Base-by-base conservation (phyloP, 2,888 invertebrate species). In the Tupiocoris notatus region DNA sequence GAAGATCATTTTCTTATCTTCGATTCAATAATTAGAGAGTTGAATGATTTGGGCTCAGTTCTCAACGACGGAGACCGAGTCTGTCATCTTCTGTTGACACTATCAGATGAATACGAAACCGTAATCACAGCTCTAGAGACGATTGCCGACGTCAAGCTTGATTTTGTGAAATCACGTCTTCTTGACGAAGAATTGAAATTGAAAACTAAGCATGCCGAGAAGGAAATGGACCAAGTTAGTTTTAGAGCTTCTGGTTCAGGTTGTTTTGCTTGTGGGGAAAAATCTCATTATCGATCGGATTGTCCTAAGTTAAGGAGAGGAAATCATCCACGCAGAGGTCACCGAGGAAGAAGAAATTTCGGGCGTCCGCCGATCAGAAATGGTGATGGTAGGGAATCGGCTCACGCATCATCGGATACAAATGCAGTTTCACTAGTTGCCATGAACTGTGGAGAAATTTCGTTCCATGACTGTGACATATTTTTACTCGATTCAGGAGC, bases 71-170 rank as follows among this genome's bases (percentile, higher is more conserved):
- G 61, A 0, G 71, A 78, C 54, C 65, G 65, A 17, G 76, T 79
- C 20, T 68, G 76, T 12, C 77, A 76, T 66, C 65, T 77, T 56
- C 62, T 78, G 18, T 59, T 77, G 25, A 54, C 74, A 3, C 63
- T 78, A 18, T 71, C 76, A 1, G 12, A 63, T n/a, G 64, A 78
- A 59, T 75, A 58, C 61, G 67, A 76, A n/a, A 70, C 77, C 0
- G 73, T 78, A n/a, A 75, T 73, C 16, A 76, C 75, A 23, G 77
- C 73, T 17, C 22, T 76, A 0, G 77, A 77, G 56, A 66, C 77
- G 12, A 21, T 57, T 12, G 39, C 68, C 16, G 65, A 68, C 17
- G 57, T 73, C 1, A 76, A 61, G 56, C 20, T 77, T 20, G 67
- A 77, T 21, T 74, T 77, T 59, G 71, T 75, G n/a, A 75, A 78